A percentile compares a stretch with the other conserved stretches of the same genome.
Evolutionary conservation across 2,888 invertebrate genomes (phyloP).

Genomic region (Cataglyphis cursor): DNA sequence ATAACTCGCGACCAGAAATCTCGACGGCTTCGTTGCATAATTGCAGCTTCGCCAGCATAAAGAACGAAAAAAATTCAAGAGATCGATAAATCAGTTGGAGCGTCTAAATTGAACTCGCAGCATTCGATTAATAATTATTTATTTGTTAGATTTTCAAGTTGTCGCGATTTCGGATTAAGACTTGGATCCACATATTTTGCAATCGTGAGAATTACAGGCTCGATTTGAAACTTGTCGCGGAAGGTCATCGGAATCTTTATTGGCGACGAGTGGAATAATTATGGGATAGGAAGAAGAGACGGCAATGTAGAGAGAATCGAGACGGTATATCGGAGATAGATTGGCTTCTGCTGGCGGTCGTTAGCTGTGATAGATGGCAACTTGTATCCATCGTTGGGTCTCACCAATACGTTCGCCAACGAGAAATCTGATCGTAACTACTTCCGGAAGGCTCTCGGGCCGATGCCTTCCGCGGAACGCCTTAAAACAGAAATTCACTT

Average conservation of each 20-base stretch:
- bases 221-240: background rate
- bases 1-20: conserved; percentile 11
- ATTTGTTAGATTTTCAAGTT: background rate
- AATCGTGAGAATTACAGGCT: conserved; percentile 9
- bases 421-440: conserved; percentile 78
- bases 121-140: background rate
- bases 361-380: conserved; percentile 71
- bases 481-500: conserved; percentile 79
- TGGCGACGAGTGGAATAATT: conserved; percentile 10
- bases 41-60: background rate
- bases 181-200: background rate
- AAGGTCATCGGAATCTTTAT: conserved; percentile 16
- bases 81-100: background rate
- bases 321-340: conserved; percentile 58
- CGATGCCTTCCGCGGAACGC: conserved; percentile 69
- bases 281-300: conserved; percentile 21
- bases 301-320: conserved; percentile 13
- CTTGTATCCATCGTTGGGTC: conserved; percentile 46
- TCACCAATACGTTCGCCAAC: conserved; percentile 63
- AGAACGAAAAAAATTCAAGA: background rate
- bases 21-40: background rate
- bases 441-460: conserved; percentile 72
- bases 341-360: conserved; percentile 60
- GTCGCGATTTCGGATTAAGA: background rate
- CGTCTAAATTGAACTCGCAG: too few relatives aligned